Evolutionary conservation across 2,888 invertebrate species (phyloP).

Genomic region (Chrysolina americana): DNA sequence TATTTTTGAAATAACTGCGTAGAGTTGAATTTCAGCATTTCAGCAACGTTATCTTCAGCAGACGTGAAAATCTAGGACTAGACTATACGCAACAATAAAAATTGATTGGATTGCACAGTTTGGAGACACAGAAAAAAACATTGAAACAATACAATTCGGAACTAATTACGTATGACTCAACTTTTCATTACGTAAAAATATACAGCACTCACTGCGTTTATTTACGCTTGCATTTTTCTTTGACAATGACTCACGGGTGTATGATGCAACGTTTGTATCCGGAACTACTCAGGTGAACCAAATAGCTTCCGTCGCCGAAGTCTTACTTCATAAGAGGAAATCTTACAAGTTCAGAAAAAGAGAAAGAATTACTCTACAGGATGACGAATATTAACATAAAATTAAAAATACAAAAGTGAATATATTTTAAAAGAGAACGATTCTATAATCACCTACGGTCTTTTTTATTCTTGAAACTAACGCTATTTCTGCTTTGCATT

Average conservation of each 20-base stretch:
- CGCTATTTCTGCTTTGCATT: too few species aligned
- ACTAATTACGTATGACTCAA: slow-evolving; percentile 19
- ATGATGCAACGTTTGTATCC: slow-evolving; percentile 42
- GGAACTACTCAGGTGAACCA: slow-evolving; percentile 35
- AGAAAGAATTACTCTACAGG: not conserved
- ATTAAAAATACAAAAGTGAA: too few species aligned
- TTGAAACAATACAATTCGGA: slow-evolving; percentile 8
- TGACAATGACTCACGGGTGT: slow-evolving; percentile 31
- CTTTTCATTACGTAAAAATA: slow-evolving; percentile 16
- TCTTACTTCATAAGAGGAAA: slow-evolving; percentile 27
- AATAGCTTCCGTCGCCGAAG: slow-evolving; percentile 39
- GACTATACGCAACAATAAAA: not conserved
- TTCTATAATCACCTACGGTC: too few species aligned
- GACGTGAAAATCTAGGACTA: not conserved
- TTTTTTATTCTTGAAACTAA: too few species aligned
- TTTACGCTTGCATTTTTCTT: slow-evolving; percentile 23
- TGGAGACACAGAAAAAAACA: slow-evolving; percentile 13
- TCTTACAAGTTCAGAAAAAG: not conserved
- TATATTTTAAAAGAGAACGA: too few species aligned
- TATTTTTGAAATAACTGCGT: too few species aligned
- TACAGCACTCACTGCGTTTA: slow-evolving; percentile 16
- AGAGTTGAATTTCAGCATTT: too few species aligned
- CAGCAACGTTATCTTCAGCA: not conserved
- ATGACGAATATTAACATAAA: not conserved
- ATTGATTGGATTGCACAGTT: not conserved